Conservation (phyloP, 1,140 invertebrate species). For the Lerema accius region DNA sequence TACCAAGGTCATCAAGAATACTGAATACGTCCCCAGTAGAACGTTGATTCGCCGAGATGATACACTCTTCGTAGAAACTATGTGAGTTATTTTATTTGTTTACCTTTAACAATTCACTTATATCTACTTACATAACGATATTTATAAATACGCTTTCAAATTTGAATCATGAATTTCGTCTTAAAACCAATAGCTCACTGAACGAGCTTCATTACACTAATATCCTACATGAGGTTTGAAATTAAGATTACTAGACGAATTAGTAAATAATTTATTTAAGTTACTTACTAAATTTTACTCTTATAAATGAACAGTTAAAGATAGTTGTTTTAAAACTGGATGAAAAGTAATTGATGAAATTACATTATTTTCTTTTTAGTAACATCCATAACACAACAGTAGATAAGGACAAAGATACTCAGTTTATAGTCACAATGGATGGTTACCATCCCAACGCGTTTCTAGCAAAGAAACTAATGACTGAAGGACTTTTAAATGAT, state of each 20-base stretch:
- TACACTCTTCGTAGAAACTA: constrained; percentile 60
- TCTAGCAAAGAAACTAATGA: constrained; percentile 77
- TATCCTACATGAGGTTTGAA: too few species aligned
- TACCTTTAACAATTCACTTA: too few species aligned
- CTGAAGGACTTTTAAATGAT: constrained; percentile 66
- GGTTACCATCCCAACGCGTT: constrained; percentile 82
- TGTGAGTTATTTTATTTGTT: constrained; percentile 54
- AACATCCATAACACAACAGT: constrained; percentile 72
- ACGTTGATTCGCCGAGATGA: constrained; percentile 51
- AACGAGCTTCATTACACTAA: too few species aligned
- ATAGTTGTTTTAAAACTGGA: too few species aligned
- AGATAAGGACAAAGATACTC: constrained; percentile 73
- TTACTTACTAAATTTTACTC: too few species aligned
- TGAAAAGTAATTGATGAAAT: too few species aligned
- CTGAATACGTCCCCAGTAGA: constrained; percentile 57
- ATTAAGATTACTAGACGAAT: too few species aligned
- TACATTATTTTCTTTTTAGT: constrained; percentile 52
- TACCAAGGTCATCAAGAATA: constrained; percentile 64
- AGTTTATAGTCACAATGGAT: constrained; percentile 87
- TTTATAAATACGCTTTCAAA: too few species aligned
- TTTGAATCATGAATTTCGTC: too few species aligned
- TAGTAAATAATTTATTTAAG: too few species aligned
- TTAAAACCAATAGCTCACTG: too few species aligned
- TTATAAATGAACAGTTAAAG: too few species aligned
- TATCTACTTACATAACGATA: constrained; percentile 20